Percentiles rank a stretch among this genome's conserved stretches.
These are phyloP conservation scores for Propithecus coquereli DNA, from an alignment of 2,113 vertebrate genomes.

Conservation along the genomic window DNA sequence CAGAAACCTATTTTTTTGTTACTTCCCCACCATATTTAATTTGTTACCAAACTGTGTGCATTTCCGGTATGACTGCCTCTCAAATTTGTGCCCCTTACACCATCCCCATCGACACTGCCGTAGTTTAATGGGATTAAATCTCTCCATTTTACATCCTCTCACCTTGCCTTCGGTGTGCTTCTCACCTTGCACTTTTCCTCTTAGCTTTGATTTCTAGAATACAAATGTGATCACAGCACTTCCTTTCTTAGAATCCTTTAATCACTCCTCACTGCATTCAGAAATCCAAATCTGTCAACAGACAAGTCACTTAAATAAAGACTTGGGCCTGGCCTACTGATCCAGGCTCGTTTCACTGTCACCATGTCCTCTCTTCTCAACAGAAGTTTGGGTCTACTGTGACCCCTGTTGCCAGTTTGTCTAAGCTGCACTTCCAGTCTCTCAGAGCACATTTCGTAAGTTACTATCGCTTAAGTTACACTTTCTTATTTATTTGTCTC, in stretches of 20 bases:
- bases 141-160: not conserved
- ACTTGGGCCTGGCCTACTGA: not conserved
- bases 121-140: fast-evolving
- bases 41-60: not conserved
- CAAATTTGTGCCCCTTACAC: not conserved
- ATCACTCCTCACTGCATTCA: not conserved
- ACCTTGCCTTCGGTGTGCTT: not conserved
- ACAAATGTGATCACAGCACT: not conserved
- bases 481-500: not conserved
- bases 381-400: not conserved
- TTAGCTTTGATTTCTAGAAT: not conserved
- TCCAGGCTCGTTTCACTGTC: not conserved
- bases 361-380: not conserved
- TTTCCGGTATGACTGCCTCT: not conserved
- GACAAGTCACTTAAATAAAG: not conserved
- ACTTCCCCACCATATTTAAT: fast-evolving
- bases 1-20: not conserved
- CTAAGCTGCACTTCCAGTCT: fast-evolving
- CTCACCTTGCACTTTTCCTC: not conserved
- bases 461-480: not conserved
- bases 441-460: not conserved
- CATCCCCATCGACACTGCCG: fast-evolving
- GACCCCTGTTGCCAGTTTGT: not conserved
- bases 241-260: not conserved
- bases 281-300: not conserved